Base-by-base conservation (phyloP, 2,888 invertebrate species). In the Calameuta pallipes region DNA sequence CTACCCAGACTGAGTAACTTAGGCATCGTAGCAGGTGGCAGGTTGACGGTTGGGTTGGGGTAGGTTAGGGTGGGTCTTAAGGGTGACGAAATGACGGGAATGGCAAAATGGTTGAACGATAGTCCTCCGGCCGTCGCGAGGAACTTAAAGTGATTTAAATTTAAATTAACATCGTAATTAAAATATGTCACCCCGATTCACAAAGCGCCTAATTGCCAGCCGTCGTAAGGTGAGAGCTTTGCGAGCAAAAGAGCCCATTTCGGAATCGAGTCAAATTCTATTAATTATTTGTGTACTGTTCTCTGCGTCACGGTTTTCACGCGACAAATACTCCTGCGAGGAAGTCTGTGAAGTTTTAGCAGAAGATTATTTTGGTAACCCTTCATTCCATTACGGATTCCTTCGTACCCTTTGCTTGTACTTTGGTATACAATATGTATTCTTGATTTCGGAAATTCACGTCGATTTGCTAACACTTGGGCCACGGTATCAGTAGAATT, bases 91-190 rank as follows among this genome's bases (percentile, higher is more conserved):
- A 71, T 31, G 23, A 23, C 31, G 71, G 71, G 34, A 30, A 15
- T 33, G 71, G 34, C 13, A 34, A 71, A 71, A 34, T 35, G 23
- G 41, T 36, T 33, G 34, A 36, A 35, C 69, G 34, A 76, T 76
- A 76, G 77, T 77, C 74, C 74, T 36, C 75, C 41, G 77, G 74
- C 36, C 68, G 37, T 71, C 33, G 73, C 71, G 75, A 78, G 75
- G 75, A 78, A 78, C 78, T 75, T 78, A 78, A 78, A 75, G 78
- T 78, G 78, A 75, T 78, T 78, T 78, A 78, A 76, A 78, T 78
- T 78, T 76, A 78, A 78, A 78, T 78, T 76, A 78, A 78, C 78
- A 75, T 78, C 78, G 75, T 78, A 78, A 78, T 78, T 78, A 78
- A 78, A 78, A 76, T 78, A 78, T 78, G 78, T 78, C 78, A 78